These are phyloP conservation scores for Akabosia matsudoensis DNA, from an alignment of 1,140 invertebrate species.

Conservation along the genomic window DNA sequence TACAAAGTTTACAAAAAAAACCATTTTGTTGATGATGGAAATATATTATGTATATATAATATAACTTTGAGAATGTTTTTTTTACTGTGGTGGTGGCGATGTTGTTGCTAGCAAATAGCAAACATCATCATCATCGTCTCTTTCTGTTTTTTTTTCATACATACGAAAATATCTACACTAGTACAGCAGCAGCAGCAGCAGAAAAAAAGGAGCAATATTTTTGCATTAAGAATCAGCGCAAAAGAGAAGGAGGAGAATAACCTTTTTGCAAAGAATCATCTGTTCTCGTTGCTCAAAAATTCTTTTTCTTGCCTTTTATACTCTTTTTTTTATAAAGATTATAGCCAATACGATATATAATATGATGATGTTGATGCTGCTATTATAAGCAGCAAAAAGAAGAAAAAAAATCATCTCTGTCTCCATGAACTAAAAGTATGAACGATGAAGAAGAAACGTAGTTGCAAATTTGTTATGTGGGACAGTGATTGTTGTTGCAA, in stretches of 20 bases:
- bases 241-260: slow-evolving; percentile 25
- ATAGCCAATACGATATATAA: background rate
- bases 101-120: background rate
- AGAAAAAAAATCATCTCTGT: no score
- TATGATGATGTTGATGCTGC: no score
- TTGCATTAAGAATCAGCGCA: slow-evolving; percentile 22
- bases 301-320: slow-evolving; percentile 2
- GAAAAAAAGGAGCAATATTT: background rate
- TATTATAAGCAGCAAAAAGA: no score
- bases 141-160: no score
- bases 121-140: background rate
- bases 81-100: background rate
- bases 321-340: background rate
- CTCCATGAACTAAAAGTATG: slow-evolving; percentile 1
- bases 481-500: background rate
- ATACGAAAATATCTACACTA: no score
- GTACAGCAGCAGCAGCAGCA: no score
- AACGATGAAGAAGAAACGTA: background rate
- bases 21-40: background rate
- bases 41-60: background rate
- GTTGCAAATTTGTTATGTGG: background rate
- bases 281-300: slow-evolving; percentile 14
- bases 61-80: no score
- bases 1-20: background rate
- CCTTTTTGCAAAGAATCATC: slow-evolving; percentile 25